Evolutionary conservation across 2,113 vertebrate species (phyloP).

Genomic region (Oriolus oriolus): DNA sequence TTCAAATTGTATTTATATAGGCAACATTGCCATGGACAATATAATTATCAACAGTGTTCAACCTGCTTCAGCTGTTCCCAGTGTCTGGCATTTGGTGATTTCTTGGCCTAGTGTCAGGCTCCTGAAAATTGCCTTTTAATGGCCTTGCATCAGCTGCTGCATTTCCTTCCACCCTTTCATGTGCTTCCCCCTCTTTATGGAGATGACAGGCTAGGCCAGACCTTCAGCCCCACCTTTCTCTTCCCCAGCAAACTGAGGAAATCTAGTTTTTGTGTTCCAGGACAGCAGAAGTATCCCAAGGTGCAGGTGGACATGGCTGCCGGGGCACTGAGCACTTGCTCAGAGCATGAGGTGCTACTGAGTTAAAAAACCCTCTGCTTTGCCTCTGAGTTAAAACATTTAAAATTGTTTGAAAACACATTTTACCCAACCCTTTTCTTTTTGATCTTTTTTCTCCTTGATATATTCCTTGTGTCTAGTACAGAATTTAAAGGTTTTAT

Average conservation of each 20-base stretch:
- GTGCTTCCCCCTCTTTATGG: not conserved
- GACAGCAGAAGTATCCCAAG: not conserved
- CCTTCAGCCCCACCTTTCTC: not conserved
- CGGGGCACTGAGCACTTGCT: not conserved
- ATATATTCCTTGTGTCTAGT: not conserved
- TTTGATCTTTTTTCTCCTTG: not conserved
- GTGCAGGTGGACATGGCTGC: not conserved
- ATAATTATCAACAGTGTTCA: constrained; percentile 8
- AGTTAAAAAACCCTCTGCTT: not conserved
- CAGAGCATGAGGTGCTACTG: not conserved
- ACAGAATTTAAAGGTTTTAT: not conserved
- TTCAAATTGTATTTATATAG: constrained; percentile 8
- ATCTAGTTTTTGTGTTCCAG: not conserved
- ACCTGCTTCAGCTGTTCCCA: constrained; percentile 29
- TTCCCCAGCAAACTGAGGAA: constrained; percentile 26
- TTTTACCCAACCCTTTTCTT: not conserved
- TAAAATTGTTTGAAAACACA: not conserved
- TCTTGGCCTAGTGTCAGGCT: constrained; percentile 36
- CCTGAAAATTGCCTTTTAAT: constrained; percentile 47
- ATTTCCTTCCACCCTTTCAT: constrained; percentile 46
- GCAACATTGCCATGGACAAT: constrained; percentile 33
- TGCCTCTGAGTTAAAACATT: not conserved
- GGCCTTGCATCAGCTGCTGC: constrained; percentile 48
- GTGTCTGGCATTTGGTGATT: constrained; percentile 35
- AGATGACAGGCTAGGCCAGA: constrained; percentile 14